These are phyloP conservation scores for Cynopterus brachyotis DNA, from an alignment of 2,113 vertebrate species.

Conservation along the genomic window DNA sequence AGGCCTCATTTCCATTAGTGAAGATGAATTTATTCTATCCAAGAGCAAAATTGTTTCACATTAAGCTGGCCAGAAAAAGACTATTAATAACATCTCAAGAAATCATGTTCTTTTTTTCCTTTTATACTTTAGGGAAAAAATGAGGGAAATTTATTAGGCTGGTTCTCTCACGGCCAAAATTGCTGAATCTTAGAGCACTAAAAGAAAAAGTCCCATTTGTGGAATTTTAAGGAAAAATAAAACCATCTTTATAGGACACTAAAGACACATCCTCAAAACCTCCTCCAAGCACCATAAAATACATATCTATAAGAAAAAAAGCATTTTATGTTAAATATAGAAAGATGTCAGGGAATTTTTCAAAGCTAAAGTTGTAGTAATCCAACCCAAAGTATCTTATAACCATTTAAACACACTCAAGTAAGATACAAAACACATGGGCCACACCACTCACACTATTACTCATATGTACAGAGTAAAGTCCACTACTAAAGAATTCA, in stretches of 20 bases:
- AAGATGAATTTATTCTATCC: slow-evolving; percentile 33
- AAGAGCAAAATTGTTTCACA: slow-evolving; percentile 22
- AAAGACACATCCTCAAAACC: slow-evolving; percentile 24
- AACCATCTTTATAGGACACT: slow-evolving; percentile 30
- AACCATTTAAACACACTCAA: slow-evolving; percentile 12
- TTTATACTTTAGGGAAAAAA: neutral
- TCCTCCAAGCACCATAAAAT: slow-evolving; percentile 27
- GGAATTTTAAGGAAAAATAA: slow-evolving; percentile 39
- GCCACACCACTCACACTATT: neutral
- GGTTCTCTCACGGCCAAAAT: neutral
- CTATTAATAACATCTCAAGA: neutral
- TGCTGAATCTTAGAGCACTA: neutral
- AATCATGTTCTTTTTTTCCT: neutral
- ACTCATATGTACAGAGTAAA: neutral
- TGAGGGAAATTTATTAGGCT: neutral
- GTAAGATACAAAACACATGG: neutral
- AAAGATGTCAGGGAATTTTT: neutral
- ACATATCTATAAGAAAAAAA: neutral
- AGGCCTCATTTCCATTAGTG: slow-evolving; percentile 5
- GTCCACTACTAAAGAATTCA: neutral
- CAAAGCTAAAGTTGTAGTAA: neutral
- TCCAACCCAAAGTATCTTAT: neutral
- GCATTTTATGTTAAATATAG: neutral
- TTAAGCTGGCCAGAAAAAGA: neutral
- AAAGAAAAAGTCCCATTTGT: neutral